phyloP scores from a whole-genome alignment of 2,888 invertebrate genomes.

The Epinotia demarniana region DNA sequence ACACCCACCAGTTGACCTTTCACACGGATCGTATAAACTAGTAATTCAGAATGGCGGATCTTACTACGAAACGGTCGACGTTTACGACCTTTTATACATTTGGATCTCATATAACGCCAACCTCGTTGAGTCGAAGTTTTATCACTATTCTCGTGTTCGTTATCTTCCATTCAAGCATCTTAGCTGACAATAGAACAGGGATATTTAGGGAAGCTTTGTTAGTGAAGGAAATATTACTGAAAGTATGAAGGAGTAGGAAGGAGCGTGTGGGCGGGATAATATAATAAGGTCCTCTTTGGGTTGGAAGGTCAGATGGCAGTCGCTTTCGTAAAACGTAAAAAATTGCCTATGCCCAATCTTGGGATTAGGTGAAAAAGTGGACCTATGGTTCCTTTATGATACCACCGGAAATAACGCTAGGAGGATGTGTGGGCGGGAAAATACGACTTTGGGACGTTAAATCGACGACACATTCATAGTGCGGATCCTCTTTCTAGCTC shows the following conservation, averaged over 20 bases:
- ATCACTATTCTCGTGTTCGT: slow-evolving; percentile 20
- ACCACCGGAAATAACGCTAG: no score
- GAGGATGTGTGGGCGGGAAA: background rate
- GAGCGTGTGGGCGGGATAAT: background rate
- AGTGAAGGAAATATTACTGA: background rate
- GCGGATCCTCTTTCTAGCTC: no score
- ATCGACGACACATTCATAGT: background rate
- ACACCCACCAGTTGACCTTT: slow-evolving; percentile 34
- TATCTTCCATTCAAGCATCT: slow-evolving; percentile 22
- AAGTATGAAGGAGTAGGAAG: background rate
- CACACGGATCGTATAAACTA: slow-evolving; percentile 4
- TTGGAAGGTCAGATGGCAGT: no score
- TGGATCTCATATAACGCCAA: background rate
- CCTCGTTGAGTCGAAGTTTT: slow-evolving; percentile 10
- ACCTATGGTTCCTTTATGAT: no score
- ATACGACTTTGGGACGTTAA: background rate
- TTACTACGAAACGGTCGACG: no score
- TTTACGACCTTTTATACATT: background rate
- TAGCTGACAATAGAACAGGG: background rate
- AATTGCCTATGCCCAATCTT: no score
- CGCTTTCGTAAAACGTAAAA: no score
- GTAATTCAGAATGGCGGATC: background rate
- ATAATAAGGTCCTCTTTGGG: no score
- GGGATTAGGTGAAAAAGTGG: no score
- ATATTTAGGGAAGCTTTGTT: slow-evolving; percentile 9